phyloP scores from a whole-genome alignment of 1,140 invertebrate species.

The Drosophila novamexicana region DNA sequence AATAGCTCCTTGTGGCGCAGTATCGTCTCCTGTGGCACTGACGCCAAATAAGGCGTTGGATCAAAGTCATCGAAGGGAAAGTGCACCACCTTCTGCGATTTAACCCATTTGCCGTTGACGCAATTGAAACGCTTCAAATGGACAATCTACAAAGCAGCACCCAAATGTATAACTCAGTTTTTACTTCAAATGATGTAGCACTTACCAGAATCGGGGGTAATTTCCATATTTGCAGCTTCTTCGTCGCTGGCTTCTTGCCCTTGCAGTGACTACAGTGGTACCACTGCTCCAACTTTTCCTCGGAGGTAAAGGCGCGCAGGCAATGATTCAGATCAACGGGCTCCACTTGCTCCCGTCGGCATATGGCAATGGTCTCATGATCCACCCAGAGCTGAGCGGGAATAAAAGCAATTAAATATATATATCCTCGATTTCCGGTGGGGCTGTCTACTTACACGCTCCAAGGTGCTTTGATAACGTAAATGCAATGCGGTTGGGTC shows the following conservation, averaged over 20 bases:
- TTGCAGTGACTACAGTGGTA: conserved; percentile 94
- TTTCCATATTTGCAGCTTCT: conserved; percentile 95
- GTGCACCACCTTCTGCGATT: conserved; percentile 95
- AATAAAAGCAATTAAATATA: conserved; percentile 58
- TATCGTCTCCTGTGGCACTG: conserved; percentile 90
- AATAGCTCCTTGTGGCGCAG: conserved; percentile 87
- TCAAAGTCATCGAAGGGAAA: conserved; percentile 94
- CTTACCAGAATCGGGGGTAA: conserved; percentile 93
- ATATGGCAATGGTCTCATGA: conserved; percentile 89
- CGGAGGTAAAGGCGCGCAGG: conserved; percentile 93
- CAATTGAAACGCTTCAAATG: conserved; percentile 96
- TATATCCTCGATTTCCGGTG: not conserved
- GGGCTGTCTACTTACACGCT: conserved; percentile 86
- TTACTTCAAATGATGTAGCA: conserved; percentile 15
- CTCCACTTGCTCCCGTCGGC: conserved; percentile 89
- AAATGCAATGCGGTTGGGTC: conserved; percentile 95
- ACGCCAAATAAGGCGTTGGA: conserved; percentile 91
- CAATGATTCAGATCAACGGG: conserved; percentile 92
- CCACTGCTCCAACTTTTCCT: conserved; percentile 93
- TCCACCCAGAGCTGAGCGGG: conserved; percentile 88
- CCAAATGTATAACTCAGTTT: not conserved
- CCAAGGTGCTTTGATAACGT: conserved; percentile 92
- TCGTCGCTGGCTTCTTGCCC: conserved; percentile 92
- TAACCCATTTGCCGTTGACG: conserved; percentile 95
- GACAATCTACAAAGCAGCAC: conserved; percentile 88